phyloP scores from a whole-genome alignment of 2,888 invertebrate genomes.

The Euplexia lucipara region DNA sequence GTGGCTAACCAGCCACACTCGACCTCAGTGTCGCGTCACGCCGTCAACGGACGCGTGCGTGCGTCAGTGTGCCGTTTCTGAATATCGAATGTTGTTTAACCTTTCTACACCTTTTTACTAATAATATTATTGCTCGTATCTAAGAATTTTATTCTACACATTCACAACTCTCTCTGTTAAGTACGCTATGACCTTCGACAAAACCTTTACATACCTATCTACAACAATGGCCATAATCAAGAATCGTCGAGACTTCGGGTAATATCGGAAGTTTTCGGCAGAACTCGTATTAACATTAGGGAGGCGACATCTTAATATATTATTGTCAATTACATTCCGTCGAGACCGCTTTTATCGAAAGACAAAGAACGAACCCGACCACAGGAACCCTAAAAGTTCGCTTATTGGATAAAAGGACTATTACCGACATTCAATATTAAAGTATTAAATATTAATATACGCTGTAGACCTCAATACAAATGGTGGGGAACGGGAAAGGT shows the following conservation, averaged over 20 bases:
- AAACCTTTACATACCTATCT: slow-evolving; percentile 1
- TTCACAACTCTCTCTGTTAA: slow-evolving; percentile 2
- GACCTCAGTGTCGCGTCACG: no score
- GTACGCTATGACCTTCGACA: slow-evolving; percentile 13
- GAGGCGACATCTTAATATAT: slow-evolving; percentile 36
- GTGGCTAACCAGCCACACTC: no score
- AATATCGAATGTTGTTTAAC: no score
- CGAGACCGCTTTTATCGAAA: slow-evolving; percentile 27
- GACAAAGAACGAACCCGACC: slow-evolving; percentile 28
- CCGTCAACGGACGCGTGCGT: no score
- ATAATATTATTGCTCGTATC: no score
- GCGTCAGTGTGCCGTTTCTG: no score
- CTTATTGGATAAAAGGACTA: slow-evolving; percentile 23
- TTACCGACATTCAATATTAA: slow-evolving; percentile 31
- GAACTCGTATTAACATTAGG: slow-evolving; percentile 34
- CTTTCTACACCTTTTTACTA: no score
- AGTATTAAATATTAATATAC: slow-evolving; percentile 46
- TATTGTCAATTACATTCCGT: slow-evolving; percentile 49
- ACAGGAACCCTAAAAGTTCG: slow-evolving; percentile 20
- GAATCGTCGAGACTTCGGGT: slow-evolving; percentile 24
- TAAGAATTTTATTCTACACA: no score
- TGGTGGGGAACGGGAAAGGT: slow-evolving; percentile 12
- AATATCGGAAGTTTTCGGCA: slow-evolving; percentile 33
- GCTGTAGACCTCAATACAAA: slow-evolving; percentile 21
- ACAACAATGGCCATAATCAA: slow-evolving; percentile 16